phyloP scores from a whole-genome alignment of 2,888 invertebrate species.

The Alentia gelatinosa region DNA sequence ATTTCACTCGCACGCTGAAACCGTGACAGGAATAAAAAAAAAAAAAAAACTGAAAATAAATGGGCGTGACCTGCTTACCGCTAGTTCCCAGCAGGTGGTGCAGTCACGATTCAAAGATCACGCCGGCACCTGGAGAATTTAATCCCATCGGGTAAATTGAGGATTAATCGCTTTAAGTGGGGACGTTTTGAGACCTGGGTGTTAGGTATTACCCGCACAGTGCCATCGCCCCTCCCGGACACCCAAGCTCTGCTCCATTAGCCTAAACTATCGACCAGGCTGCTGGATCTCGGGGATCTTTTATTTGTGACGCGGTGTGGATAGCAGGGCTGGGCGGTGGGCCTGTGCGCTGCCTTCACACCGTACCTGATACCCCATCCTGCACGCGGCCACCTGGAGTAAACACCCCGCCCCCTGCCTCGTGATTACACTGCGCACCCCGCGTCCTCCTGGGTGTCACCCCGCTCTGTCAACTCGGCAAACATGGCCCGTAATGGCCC shows the following conservation, averaged over 20 bases:
- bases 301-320: not conserved
- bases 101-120: not conserved
- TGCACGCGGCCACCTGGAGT: not conserved
- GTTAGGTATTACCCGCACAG: not conserved
- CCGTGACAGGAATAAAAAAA: not conserved
- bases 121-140: not conserved
- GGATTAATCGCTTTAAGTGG: constrained; percentile 17
- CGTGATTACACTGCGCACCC: not conserved
- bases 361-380: not conserved
- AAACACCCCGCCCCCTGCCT: not conserved
- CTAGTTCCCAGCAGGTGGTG: not conserved
- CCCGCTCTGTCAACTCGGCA: not conserved
- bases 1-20: not conserved
- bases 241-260: not conserved
- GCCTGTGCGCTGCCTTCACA: not conserved
- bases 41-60: not conserved
- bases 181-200: not conserved
- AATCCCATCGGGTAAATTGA: not conserved
- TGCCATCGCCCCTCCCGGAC: not conserved
- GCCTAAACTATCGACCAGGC: not conserved
- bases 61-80: not conserved
- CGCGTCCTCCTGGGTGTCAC: not conserved
- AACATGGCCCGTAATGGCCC: not conserved
- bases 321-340: not conserved
- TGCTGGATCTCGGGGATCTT: not conserved